Conservation (phyloP, 2,888 invertebrate species). For the Isotomurus palustris region DNA sequence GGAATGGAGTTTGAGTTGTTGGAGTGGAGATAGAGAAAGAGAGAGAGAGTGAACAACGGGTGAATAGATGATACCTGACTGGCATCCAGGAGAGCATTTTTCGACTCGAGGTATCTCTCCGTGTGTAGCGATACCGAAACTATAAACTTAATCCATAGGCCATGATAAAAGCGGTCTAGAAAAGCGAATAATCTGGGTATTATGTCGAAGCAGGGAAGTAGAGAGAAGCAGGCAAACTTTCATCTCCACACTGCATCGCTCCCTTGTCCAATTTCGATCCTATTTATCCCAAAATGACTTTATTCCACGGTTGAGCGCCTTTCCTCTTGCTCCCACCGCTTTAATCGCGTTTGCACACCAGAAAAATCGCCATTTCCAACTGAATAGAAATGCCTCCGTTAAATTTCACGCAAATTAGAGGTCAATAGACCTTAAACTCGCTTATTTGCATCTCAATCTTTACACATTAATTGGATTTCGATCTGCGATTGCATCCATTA, state of each 20-base stretch:
- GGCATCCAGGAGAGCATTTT: too few relatives aligned
- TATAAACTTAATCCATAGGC: too few relatives aligned
- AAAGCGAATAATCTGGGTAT: constrained; percentile 44
- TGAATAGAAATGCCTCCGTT: constrained; percentile 47
- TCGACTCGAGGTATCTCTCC: too few relatives aligned
- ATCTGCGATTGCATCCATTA: constrained; percentile 37
- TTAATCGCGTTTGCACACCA: constrained; percentile 45
- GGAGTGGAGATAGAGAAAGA: too few relatives aligned
- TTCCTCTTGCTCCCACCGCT: constrained; percentile 41
- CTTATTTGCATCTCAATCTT: constrained; percentile 48
- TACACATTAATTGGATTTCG: constrained; percentile 47
- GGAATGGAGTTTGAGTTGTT: too few relatives aligned
- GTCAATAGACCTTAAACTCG: constrained; percentile 47
- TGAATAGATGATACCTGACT: too few relatives aligned
- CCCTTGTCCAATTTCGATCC: constrained; percentile 47
- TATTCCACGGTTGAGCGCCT: constrained; percentile 47
- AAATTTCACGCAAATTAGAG: constrained; percentile 47
- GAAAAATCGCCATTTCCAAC: constrained; percentile 47
- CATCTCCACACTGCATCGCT: constrained; percentile 34
- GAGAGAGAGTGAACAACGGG: too few relatives aligned
- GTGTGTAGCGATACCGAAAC: too few relatives aligned
- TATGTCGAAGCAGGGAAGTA: constrained; percentile 32
- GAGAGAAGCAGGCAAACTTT: not conserved
- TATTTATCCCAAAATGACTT: constrained; percentile 47
- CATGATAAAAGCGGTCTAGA: constrained; percentile 43